phyloP scores from a whole-genome alignment of 2,797 vertebrate genomes.

The Phataginus tricuspis region DNA sequence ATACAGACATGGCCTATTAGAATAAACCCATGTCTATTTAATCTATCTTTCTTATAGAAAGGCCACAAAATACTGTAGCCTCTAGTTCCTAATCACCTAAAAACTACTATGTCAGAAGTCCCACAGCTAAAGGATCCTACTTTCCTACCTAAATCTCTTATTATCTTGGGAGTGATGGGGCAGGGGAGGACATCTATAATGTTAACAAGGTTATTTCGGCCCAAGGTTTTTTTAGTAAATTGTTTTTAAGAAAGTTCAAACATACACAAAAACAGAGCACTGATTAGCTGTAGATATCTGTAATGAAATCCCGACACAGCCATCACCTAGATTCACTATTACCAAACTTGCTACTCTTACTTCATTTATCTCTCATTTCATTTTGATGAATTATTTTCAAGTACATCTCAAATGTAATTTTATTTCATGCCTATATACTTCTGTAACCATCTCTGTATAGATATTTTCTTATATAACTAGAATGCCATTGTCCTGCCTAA shows the following conservation, averaged over 20 bases:
- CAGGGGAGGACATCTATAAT: neutral
- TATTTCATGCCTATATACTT: neutral
- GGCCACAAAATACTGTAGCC: neutral
- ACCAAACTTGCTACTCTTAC: neutral
- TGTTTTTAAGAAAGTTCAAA: neutral
- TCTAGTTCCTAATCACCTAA: neutral
- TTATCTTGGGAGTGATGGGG: neutral
- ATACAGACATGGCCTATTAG: neutral
- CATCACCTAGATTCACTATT: neutral
- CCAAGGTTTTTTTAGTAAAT: neutral
- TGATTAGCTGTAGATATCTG: neutral
- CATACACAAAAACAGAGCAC: neutral
- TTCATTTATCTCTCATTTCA: neutral
- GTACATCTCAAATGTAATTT: neutral
- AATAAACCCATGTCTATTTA: neutral
- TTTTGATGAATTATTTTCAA: slow-evolving; percentile 37
- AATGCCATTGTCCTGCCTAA: neutral
- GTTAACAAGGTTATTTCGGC: neutral
- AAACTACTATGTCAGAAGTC: slow-evolving; percentile 32
- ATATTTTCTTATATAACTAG: neutral
- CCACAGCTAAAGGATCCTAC: neutral
- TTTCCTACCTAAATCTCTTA: neutral
- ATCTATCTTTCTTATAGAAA: neutral
- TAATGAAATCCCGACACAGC: neutral
- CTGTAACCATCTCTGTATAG: neutral